Percentiles rank a stretch among this genome's conserved stretches.
phyloP scores from a whole-genome alignment of 2,888 invertebrate species.

The Eristalis tenax region DNA sequence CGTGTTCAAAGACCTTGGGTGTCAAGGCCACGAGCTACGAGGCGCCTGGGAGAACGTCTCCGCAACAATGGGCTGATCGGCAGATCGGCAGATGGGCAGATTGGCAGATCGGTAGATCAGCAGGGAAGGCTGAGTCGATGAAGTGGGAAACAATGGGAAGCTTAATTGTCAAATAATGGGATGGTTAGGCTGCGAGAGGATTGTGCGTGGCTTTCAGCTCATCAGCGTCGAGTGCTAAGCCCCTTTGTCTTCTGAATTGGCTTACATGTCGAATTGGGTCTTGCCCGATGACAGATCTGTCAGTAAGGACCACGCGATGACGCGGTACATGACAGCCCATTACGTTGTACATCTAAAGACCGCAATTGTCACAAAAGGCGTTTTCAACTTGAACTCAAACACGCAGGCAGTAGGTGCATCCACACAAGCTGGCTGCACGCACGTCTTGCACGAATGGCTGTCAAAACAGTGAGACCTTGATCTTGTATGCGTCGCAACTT shows the following conservation, averaged over 20 bases:
- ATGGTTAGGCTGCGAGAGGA: not conserved
- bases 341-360: too few relatives aligned
- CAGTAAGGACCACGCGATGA: not conserved
- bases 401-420: not conserved
- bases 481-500: not conserved
- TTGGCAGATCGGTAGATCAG: not conserved
- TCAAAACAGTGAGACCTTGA: not conserved
- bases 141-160: not conserved
- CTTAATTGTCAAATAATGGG: not conserved
- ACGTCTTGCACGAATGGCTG: not conserved
- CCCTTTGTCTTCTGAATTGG: not conserved
- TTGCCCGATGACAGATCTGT: not conserved
- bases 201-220: not conserved
- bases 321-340: too few relatives aligned
- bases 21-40: conserved; percentile 18
- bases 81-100: too few relatives aligned
- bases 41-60: not conserved
- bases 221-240: not conserved
- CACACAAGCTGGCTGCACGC: not conserved
- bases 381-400: not conserved
- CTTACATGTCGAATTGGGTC: not conserved
- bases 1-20: conserved; percentile 25
- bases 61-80: too few relatives aligned
- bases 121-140: not conserved
- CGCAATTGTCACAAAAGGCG: not conserved